Evolutionary conservation across 1,140 invertebrate genomes (phyloP).

Genomic region (Whitmania pigra): DNA sequence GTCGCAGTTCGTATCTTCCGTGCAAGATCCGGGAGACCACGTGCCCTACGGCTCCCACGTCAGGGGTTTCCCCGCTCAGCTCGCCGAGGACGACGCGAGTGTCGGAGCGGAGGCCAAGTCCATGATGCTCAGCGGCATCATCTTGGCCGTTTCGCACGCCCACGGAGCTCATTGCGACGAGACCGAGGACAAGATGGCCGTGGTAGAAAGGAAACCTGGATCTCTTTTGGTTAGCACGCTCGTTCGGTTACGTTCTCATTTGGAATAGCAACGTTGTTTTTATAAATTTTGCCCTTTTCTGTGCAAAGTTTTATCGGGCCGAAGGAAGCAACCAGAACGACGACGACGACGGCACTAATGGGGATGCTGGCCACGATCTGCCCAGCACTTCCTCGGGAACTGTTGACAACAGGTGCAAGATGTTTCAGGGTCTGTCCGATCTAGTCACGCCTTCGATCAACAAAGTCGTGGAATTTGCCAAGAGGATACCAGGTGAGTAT

Average conservation of each 20-base stretch:
- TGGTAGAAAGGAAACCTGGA: slow-evolving; percentile 51
- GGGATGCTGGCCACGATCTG: not conserved
- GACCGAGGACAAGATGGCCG: slow-evolving; percentile 67
- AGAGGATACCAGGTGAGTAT: slow-evolving; percentile 59
- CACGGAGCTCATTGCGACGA: slow-evolving; percentile 77
- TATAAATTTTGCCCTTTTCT: not conserved
- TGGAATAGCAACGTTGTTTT: no score
- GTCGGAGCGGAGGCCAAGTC: slow-evolving; percentile 42
- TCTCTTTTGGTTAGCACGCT: no score
- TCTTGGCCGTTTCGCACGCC: slow-evolving; percentile 73
- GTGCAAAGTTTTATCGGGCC: not conserved
- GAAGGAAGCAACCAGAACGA: not conserved
- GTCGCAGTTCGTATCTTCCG: slow-evolving; percentile 28
- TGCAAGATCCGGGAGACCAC: not conserved
- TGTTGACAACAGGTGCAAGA: slow-evolving; percentile 16
- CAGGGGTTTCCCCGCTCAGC: slow-evolving; percentile 23
- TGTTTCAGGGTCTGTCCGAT: slow-evolving; percentile 23
- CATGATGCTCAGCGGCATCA: slow-evolving; percentile 66
- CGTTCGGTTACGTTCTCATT: no score
- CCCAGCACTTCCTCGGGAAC: not conserved
- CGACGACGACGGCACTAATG: not conserved
- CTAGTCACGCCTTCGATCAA: slow-evolving; percentile 61
- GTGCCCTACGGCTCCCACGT: not conserved
- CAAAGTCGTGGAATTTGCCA: slow-evolving; percentile 82
- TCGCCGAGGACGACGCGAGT: slow-evolving; percentile 29